These are phyloP conservation scores for Caiman crocodilus DNA, from an alignment of 2,797 vertebrate species.

Conservation along the genomic window DNA sequence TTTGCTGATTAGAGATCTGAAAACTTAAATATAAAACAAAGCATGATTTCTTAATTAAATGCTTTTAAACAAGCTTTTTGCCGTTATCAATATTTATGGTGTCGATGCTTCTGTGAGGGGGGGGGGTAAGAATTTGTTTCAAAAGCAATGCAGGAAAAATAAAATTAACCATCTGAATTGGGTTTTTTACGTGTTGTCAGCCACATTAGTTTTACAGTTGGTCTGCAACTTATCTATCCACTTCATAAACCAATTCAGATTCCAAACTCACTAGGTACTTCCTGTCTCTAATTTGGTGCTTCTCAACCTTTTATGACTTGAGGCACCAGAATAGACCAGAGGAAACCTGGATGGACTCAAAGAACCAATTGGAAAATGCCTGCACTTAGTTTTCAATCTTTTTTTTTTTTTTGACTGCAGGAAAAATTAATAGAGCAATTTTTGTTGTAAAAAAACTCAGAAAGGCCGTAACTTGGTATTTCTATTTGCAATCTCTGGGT, in stretches of 20 bases:
- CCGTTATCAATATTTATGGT: neutral
- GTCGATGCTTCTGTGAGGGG: neutral
- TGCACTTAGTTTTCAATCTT: too few relatives aligned
- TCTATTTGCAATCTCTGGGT: too few relatives aligned
- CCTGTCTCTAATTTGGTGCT: neutral
- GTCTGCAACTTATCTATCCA: neutral
- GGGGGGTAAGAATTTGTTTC: neutral
- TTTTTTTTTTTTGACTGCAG: too few relatives aligned
- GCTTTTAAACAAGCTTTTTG: neutral
- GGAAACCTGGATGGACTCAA: too few relatives aligned
- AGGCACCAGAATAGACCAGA: too few relatives aligned
- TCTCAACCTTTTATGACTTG: too few relatives aligned
- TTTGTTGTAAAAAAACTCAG: too few relatives aligned
- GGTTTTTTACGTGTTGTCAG: neutral
- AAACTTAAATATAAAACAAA: neutral
- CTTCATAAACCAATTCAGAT: neutral
- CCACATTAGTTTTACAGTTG: neutral
- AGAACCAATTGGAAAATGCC: too few relatives aligned
- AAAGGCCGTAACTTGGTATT: too few relatives aligned
- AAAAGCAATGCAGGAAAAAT: neutral
- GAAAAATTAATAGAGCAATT: too few relatives aligned
- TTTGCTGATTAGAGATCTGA: neutral
- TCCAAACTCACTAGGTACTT: neutral
- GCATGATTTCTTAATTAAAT: fast-evolving
- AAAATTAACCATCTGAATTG: neutral